Evolutionary conservation across 2,797 vertebrate genomes (phyloP).

Genomic region (Dicrostonyx torquatus): DNA sequence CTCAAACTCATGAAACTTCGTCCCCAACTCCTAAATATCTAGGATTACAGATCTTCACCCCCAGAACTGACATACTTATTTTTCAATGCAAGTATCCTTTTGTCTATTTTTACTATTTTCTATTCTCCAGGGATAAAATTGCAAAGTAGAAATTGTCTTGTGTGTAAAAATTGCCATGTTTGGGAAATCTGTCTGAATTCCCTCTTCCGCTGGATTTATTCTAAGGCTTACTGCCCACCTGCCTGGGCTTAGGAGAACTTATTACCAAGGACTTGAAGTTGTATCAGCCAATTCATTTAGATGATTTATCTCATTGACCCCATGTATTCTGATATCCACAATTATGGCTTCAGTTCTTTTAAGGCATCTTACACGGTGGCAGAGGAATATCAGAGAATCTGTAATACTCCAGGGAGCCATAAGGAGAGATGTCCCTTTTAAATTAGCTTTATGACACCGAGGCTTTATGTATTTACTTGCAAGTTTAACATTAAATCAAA

Average conservation of each 20-base stretch:
- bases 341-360: constrained; percentile 84
- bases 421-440: constrained; percentile 86
- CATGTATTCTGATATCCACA: constrained; percentile 83
- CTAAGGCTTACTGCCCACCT: constrained; percentile 13
- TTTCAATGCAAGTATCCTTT: background rate
- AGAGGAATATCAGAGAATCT: constrained; percentile 85
- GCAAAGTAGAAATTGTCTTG: constrained; percentile 37
- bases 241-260: constrained; percentile 67
- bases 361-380: constrained; percentile 85
- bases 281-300: constrained; percentile 82
- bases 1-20: background rate
- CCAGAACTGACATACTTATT: background rate
- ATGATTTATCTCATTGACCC: constrained; percentile 80
- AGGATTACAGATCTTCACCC: background rate
- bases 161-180: background rate
- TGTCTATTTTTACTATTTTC: constrained; percentile 59
- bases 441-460: constrained; percentile 84
- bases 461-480: constrained; percentile 87
- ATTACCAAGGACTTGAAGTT: constrained; percentile 67
- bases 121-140: constrained; percentile 44
- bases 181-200: constrained; percentile 52
- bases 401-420: constrained; percentile 84
- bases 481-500: constrained; percentile 85
- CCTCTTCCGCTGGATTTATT: constrained; percentile 38
- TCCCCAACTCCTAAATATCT: background rate